A percentile compares a stretch with the other conserved stretches of the same genome.
Evolutionary conservation across 2,888 invertebrate genomes (phyloP).

Genomic region (Trachelus iudaicus): DNA sequence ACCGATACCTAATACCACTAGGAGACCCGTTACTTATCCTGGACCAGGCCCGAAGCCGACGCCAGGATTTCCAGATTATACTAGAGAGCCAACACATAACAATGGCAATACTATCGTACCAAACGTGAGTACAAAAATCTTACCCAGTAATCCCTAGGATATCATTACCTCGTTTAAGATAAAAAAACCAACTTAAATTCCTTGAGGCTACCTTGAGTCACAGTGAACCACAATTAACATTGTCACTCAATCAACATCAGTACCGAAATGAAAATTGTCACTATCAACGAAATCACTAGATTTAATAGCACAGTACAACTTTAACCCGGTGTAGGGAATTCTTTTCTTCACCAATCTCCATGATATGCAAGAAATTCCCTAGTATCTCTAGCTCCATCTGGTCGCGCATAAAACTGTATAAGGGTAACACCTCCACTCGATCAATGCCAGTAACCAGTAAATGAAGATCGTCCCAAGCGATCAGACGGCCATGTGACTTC

Average conservation of each 20-base stretch:
- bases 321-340: background rate
- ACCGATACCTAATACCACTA: conserved; percentile 29
- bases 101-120: conserved; percentile 45
- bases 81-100: conserved; percentile 45
- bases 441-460: background rate
- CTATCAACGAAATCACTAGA: background rate
- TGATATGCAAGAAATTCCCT: background rate
- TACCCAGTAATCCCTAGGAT: background rate
- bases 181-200: background rate
- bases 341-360: background rate
- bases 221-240: background rate
- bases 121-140: conserved; percentile 38
- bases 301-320: background rate
- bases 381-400: background rate
- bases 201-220: background rate
- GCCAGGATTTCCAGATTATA: conserved; percentile 51
- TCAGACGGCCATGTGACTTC: background rate
- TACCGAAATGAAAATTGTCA: background rate
- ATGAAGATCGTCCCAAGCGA: background rate
- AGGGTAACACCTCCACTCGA: background rate
- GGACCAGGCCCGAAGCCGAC: conserved; percentile 51
- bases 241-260: background rate
- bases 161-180: background rate
- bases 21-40: conserved; percentile 41
- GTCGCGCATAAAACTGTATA: background rate